A percentile compares a stretch with the other conserved stretches of the same genome.
These are phyloP conservation scores for Anguilla obscura DNA, from an alignment of 2,797 vertebrate genomes.

Conservation along the genomic window DNA sequence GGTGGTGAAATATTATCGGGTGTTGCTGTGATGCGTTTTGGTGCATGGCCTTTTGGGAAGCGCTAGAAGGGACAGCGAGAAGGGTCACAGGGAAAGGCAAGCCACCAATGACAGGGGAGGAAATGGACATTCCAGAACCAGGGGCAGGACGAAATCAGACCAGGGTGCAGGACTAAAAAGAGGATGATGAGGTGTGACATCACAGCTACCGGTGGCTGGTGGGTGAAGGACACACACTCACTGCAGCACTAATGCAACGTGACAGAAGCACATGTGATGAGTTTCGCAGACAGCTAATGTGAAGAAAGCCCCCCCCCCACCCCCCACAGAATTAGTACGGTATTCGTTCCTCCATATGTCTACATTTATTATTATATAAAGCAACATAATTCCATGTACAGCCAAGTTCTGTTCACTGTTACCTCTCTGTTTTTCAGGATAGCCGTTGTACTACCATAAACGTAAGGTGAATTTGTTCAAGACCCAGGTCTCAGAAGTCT, in stretches of 20 bases:
- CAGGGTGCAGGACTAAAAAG: slow-evolving; percentile 56
- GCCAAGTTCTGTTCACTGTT: neutral
- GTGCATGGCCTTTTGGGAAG: slow-evolving; percentile 65
- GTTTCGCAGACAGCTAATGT: neutral
- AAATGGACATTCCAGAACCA: slow-evolving; percentile 53
- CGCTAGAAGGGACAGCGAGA: slow-evolving; percentile 63
- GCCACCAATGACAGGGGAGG: slow-evolving; percentile 48
- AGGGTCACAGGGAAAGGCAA: slow-evolving; percentile 35
- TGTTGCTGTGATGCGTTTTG: slow-evolving; percentile 20
- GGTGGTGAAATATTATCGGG: neutral
- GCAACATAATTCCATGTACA: neutral
- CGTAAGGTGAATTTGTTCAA: neutral
- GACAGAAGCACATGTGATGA: neutral
- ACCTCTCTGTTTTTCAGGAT: neutral
- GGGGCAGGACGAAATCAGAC: slow-evolving; percentile 52
- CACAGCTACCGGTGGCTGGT: slow-evolving; percentile 77
- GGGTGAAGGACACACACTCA: slow-evolving; percentile 66
- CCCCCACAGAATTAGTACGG: neutral
- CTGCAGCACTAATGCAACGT: neutral
- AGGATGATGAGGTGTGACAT: slow-evolving; percentile 75
- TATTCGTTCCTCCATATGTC: neutral
- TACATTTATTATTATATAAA: neutral
- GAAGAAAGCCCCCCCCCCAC: neutral
- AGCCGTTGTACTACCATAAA: neutral
- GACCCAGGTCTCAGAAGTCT: no score